Conservation (phyloP, 2,888 invertebrate genomes). For the Eupeodes latifasciatus region DNA sequence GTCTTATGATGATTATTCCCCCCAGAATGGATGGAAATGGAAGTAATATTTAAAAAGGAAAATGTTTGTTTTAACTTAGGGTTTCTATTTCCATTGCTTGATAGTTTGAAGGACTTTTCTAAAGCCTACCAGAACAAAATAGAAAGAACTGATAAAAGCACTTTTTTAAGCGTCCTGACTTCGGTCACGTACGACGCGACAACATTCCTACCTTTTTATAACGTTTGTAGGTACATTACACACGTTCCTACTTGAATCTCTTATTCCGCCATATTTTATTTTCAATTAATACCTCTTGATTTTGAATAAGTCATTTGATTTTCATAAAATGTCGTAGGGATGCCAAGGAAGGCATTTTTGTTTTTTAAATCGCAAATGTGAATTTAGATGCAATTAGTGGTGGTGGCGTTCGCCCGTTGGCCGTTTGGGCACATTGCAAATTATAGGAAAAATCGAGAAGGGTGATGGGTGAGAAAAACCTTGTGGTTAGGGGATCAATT, state of each 20-base stretch:
- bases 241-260: neutral
- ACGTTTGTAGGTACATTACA: neutral
- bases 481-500: constrained; percentile 35
- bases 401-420: no score
- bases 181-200: constrained; percentile 57
- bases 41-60: constrained; percentile 35
- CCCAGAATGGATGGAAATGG: constrained; percentile 32
- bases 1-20: neutral
- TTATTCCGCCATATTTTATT: constrained; percentile 68
- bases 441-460: neutral
- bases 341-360: constrained; percentile 10
- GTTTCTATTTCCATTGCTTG: neutral
- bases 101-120: neutral
- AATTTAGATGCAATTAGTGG: constrained; percentile 3
- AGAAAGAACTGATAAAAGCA: neutral
- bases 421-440: neutral
- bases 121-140: neutral
- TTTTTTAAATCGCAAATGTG: constrained; percentile 30
- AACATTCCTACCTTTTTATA: no score
- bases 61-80: neutral
- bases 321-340: constrained; percentile 6
- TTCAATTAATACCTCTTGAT: constrained; percentile 32
- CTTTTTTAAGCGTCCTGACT: constrained; percentile 61
- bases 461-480: neutral
- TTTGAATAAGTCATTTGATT: constrained; percentile 25